phyloP scores from a whole-genome alignment of 2,797 vertebrate species.

The Lophius americanus region DNA sequence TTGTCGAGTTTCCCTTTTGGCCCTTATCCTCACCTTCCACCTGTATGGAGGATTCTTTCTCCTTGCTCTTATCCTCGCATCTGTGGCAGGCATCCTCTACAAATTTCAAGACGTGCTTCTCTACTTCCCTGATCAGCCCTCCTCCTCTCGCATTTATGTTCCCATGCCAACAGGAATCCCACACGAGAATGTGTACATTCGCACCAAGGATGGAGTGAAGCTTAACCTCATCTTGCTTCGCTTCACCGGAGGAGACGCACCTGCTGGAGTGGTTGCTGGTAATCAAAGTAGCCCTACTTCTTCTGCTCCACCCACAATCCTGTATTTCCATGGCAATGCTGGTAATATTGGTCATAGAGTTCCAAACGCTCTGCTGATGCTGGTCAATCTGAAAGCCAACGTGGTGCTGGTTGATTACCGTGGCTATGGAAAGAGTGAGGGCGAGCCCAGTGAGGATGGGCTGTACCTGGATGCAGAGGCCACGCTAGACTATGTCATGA shows the following conservation, averaged over 20 bases:
- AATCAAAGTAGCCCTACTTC: slow-evolving; percentile 76
- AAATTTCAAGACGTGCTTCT: slow-evolving; percentile 98
- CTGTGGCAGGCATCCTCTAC: slow-evolving; percentile 94
- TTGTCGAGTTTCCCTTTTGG: slow-evolving; percentile 94
- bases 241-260: slow-evolving; percentile 89
- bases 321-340: slow-evolving; percentile 98
- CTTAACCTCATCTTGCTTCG: slow-evolving; percentile 95
- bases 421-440: slow-evolving; percentile 97
- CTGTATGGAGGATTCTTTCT: slow-evolving; percentile 92
- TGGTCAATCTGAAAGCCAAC: slow-evolving; percentile 97
- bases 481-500: slow-evolving; percentile 95
- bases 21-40: slow-evolving; percentile 97
- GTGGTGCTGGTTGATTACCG: slow-evolving; percentile 96
- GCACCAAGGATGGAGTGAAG: slow-evolving; percentile 95
- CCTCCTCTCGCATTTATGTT: slow-evolving; percentile 96
- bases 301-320: slow-evolving; percentile 90
- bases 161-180: slow-evolving; percentile 97
- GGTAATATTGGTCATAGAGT: slow-evolving; percentile 97
- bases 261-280: slow-evolving; percentile 53
- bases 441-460: slow-evolving; percentile 94
- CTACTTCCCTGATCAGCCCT: slow-evolving; percentile 98
- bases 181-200: slow-evolving; percentile 95
- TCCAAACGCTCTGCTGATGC: slow-evolving; percentile 96
- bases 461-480: slow-evolving; percentile 94
- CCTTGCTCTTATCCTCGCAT: slow-evolving; percentile 92